These are phyloP conservation scores for Vultur gryphus DNA, from an alignment of 2,797 vertebrate species.

Conservation along the genomic window DNA sequence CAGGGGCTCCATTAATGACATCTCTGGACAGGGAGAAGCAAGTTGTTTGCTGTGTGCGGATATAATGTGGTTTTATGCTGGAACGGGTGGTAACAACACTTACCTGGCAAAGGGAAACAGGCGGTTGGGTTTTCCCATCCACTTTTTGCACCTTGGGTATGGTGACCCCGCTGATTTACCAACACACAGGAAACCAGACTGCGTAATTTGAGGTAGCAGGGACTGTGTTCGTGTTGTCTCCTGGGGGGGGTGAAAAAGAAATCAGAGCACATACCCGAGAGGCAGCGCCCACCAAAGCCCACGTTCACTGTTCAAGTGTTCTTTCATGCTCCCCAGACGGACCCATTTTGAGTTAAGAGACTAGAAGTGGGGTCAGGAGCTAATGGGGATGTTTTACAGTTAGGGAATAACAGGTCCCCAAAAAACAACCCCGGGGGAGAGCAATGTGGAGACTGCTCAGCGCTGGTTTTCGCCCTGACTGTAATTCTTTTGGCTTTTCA, in stretches of 20 bases:
- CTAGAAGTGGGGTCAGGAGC: background rate
- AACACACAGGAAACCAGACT: accelerated
- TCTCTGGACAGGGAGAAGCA: background rate
- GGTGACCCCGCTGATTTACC: background rate
- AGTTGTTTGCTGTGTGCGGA: too few relatives aligned
- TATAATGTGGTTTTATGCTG: background rate
- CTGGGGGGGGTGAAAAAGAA: background rate
- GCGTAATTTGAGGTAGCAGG: accelerated
- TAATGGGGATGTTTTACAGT: background rate
- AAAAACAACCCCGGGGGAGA: background rate
- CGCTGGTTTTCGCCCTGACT: accelerated
- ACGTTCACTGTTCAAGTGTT: accelerated
- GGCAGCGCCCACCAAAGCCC: background rate
- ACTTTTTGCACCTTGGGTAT: accelerated
- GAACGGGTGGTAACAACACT: background rate
- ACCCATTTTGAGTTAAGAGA: accelerated
- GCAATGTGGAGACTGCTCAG: background rate
- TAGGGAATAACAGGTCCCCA: background rate
- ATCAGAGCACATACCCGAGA: background rate
- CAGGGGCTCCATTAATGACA: background rate
- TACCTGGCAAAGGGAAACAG: background rate
- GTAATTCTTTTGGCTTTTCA: background rate
- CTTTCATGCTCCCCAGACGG: background rate
- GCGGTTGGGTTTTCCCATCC: background rate
- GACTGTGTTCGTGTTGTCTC: background rate